Evolutionary conservation across 92 coral and sea anemone species (phyloP).

Genomic region (Virgularia gustaviana): DNA sequence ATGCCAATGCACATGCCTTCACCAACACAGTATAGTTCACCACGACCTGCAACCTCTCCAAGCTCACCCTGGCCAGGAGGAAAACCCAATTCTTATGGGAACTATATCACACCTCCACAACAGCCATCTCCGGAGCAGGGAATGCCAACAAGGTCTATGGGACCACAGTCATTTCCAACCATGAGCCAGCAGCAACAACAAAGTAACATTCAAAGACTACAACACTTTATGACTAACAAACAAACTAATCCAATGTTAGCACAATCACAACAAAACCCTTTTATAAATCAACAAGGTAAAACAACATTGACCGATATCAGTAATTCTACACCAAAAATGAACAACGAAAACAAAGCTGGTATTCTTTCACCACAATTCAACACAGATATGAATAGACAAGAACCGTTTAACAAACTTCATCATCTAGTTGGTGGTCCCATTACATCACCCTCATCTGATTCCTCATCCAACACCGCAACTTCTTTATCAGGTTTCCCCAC

Average conservation of each 20-base stretch:
- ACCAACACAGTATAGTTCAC: conserved; percentile 13
- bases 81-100: conserved; percentile 21
- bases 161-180: conserved; percentile 44
- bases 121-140: conserved; percentile 57
- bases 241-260: conserved; percentile 25
- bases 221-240: conserved; percentile 63
- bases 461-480: not conserved
- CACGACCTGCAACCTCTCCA: conserved; percentile 16
- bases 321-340: conserved; percentile 36
- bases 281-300: conserved; percentile 16
- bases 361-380: not conserved
- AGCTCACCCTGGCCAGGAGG: conserved; percentile 22
- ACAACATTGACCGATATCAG: conserved; percentile 32
- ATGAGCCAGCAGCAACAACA: conserved; percentile 64
- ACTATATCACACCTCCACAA: conserved; percentile 6
- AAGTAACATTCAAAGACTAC: conserved; percentile 78
- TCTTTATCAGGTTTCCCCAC: conserved; percentile 16
- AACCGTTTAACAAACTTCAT: conserved; percentile 27
- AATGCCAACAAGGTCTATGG: conserved; percentile 48
- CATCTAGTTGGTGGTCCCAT: conserved; percentile 10
- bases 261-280: conserved; percentile 25
- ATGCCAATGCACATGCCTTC: conserved; percentile 33
- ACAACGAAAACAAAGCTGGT: conserved; percentile 5
- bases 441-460: conserved; percentile 24
- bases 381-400: conserved; percentile 24